Conservation (phyloP, 2,888 invertebrate genomes). For the Heliconius erato region DNA sequence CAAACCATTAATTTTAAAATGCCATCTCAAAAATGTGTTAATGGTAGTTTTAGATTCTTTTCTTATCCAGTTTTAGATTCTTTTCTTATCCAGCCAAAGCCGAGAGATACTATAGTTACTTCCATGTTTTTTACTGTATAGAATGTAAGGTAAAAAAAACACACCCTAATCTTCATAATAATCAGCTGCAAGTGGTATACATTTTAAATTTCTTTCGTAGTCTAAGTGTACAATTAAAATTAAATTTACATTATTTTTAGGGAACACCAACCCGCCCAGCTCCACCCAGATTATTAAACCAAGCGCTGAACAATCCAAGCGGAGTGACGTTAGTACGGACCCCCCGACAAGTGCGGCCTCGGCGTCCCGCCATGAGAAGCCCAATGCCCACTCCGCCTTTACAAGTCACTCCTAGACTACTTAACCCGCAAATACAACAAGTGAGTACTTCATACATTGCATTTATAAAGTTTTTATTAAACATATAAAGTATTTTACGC, state of each 20-base stretch:
- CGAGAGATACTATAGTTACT: neutral
- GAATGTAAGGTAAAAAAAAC: too few relatives aligned
- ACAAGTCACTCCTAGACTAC: conserved; percentile 55
- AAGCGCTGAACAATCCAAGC: conserved; percentile 63
- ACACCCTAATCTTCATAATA: too few relatives aligned
- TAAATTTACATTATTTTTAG: conserved; percentile 54
- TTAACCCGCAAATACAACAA: conserved; percentile 61
- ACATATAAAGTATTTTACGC: too few relatives aligned
- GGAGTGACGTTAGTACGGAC: conserved; percentile 70
- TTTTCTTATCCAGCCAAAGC: too few relatives aligned
- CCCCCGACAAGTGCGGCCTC: conserved; percentile 61
- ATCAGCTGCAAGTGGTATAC: too few relatives aligned
- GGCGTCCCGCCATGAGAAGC: conserved; percentile 63
- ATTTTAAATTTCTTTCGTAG: too few relatives aligned
- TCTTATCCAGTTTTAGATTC: too few relatives aligned
- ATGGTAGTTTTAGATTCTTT: too few relatives aligned
- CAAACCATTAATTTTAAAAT: too few relatives aligned
- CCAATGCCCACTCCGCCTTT: conserved; percentile 54
- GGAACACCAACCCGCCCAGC: conserved; percentile 64
- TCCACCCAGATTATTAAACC: conserved; percentile 74
- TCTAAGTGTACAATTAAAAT: neutral
- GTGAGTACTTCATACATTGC: conserved; percentile 27
- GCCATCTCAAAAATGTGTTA: too few relatives aligned
- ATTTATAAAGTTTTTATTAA: neutral
- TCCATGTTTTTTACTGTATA: neutral